These are phyloP conservation scores for Cosmia pyralina DNA, from an alignment of 2,888 invertebrate genomes.

Conservation along the genomic window DNA sequence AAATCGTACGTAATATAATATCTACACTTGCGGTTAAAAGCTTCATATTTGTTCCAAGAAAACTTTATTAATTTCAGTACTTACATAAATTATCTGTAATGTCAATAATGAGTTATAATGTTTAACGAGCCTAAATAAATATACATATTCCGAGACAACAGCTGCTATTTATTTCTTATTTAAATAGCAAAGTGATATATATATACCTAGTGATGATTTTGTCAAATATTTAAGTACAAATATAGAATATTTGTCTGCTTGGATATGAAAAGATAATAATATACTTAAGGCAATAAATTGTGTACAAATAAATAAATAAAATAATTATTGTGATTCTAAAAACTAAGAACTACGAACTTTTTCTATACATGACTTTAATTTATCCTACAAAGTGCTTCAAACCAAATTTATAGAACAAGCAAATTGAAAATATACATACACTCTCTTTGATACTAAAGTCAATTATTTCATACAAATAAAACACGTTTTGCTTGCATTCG, in stretches of 20 bases:
- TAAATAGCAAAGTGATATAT: neutral
- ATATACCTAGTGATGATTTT: neutral
- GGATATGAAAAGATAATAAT: too few relatives aligned
- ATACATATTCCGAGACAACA: neutral
- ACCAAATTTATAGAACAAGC: conserved; percentile 12
- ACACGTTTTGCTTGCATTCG: conserved; percentile 10
- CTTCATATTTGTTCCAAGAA: neutral
- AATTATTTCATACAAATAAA: conserved; percentile 15
- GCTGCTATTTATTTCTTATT: conserved; percentile 3
- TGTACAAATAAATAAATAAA: neutral
- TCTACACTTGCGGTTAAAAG: too few relatives aligned
- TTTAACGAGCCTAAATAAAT: conserved; percentile 8
- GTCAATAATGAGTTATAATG: neutral
- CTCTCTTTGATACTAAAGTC: conserved; percentile 5
- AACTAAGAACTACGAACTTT: neutral
- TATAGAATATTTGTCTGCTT: neutral
- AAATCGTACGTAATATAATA: too few relatives aligned
- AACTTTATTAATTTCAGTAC: neutral
- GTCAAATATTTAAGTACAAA: neutral
- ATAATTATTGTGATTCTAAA: neutral
- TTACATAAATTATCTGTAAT: neutral
- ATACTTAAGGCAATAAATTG: too few relatives aligned
- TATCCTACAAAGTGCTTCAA: neutral
- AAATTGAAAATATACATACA: neutral
- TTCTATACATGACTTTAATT: neutral